These are phyloP conservation scores for Meiosimyza platycephala DNA, from an alignment of 2,888 invertebrate species.

Conservation along the genomic window DNA sequence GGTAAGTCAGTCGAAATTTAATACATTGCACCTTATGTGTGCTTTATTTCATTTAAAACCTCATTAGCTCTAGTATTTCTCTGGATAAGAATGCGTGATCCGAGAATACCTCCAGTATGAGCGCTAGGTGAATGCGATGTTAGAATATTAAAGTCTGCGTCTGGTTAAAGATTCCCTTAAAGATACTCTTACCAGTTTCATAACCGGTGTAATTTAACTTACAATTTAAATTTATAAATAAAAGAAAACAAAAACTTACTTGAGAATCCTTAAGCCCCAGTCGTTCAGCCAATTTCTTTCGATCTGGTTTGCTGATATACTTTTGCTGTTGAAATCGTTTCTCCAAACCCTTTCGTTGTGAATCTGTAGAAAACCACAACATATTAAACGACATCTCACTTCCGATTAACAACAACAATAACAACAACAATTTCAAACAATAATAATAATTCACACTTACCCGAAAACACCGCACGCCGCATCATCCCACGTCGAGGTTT, in stretches of 20 bases:
- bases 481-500: constrained; percentile 97
- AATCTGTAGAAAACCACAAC: constrained; percentile 70
- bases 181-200: neutral
- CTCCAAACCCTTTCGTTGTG: constrained; percentile 95
- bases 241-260: constrained; percentile 71
- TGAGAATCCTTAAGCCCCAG: constrained; percentile 97
- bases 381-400: constrained; percentile 23
- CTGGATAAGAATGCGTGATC: too few relatives aligned
- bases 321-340: constrained; percentile 96
- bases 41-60: too few relatives aligned
- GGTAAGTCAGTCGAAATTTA: too few relatives aligned
- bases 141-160: too few relatives aligned
- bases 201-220: neutral
- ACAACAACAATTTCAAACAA: too few relatives aligned
- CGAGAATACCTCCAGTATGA: too few relatives aligned
- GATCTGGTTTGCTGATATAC: constrained; percentile 98
- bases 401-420: constrained; percentile 39
- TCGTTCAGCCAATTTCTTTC: constrained; percentile 96
- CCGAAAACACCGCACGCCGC: constrained; percentile 94
- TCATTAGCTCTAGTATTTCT: too few relatives aligned
- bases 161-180: too few relatives aligned
- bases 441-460: constrained; percentile 54
- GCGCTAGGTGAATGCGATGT: too few relatives aligned
- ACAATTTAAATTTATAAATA: neutral
- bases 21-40: too few relatives aligned